Evolutionary conservation across 2,113 vertebrate species (phyloP), one percentile per base, ranked within the genome.

Genomic region (Agapornis roseicollis): DNA sequence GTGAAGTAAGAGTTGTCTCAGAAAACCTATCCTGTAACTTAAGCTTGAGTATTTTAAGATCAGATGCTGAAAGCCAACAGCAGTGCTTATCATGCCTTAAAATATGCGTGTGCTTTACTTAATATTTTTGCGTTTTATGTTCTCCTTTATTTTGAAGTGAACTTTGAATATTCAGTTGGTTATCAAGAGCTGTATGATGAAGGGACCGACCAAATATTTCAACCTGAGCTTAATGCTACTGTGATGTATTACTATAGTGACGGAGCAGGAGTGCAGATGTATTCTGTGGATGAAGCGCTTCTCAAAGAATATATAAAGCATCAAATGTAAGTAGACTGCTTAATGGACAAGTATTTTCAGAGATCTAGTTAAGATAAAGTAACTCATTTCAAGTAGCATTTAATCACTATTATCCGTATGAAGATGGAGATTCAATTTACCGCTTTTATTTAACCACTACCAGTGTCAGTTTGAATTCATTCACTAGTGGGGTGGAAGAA

Each of bases 291-390:
- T 68, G 99, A 99, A 94, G 97, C 98, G 31, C 97, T 99, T 68
- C 99, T 99, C 7, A 99, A 99, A 95, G 99, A 99, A 69, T 99
- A 99, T 69, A 99, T 99, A 95, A 99, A 98, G 94, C 98, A 99
- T 22, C 99, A 99, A 95, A 99, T 99, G 99, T 99, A 97, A 99
- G 99, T 98, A 60, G 37, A 76, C 13, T 66, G 31, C 65, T 85
- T 80, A 76, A 87, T 31, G 28, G 78, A 15, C 39, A 65, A 31
- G 39, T n/a, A 24, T 23, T 86, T 80, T 87, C n/a, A 46, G 47
- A 73, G 27, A 22, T 60, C 50, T 80, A 46, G 23, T 87, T 80
- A 42, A 56, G 60, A 60, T 71, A 44, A 90, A 89, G 44, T 27
- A 44, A 35, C 39, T 88, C 0, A 27, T 31, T 95, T 90, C 72